Base-by-base conservation (phyloP, 2,797 vertebrate species). In the Pipistrellus kuhlii region DNA sequence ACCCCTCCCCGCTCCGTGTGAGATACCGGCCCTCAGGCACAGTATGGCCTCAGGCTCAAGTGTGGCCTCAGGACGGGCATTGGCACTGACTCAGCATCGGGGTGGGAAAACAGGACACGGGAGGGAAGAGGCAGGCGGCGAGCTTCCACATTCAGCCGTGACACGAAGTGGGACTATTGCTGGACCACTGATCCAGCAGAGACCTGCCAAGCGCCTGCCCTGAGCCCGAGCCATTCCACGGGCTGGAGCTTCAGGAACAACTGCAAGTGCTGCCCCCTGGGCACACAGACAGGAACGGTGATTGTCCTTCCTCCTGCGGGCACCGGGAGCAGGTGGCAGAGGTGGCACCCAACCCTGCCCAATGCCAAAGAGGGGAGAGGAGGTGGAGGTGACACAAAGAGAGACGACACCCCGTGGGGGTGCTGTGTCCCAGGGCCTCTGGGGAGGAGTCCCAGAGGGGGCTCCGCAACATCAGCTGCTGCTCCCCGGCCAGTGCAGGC, bases 1-100 rank as follows among this genome's bases (percentile, higher is more conserved):
- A 0, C 41, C 17, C 23, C 6, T 0, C 23, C 57, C 23, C 1
- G 0, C 57, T 2, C 57, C 25, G 3, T 46, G 30, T 2, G 0
- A 9, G 35, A 68, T 48, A 20, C 35, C 0, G 1, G 27, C 35
- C n/a, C 64, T 27, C 21, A 9, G 38, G 27, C 72, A 59, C 38
- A 38, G 51, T 38, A 4, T n/a, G 57, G 57, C 38, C 32, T 32
- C 53, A 5, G 44, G 4, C n/a, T n/a, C n/a, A n/a, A n/a, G 8
- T 23, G 41, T n/a, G 57, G 57, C 38, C 32, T 32, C 53, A 5
- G 44, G 4, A 18, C 20, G 3, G 72, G 30, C 14, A 8, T 51
- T 0, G 7, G 41, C 8, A 1, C 64, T 38, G 83, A 41, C 64
- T 80, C 64, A 62, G 90, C 3, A 5, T 27, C 1, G 0, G n/a